Conservation (phyloP, 1,140 invertebrate species). For the Philotrypesis tridentata region DNA sequence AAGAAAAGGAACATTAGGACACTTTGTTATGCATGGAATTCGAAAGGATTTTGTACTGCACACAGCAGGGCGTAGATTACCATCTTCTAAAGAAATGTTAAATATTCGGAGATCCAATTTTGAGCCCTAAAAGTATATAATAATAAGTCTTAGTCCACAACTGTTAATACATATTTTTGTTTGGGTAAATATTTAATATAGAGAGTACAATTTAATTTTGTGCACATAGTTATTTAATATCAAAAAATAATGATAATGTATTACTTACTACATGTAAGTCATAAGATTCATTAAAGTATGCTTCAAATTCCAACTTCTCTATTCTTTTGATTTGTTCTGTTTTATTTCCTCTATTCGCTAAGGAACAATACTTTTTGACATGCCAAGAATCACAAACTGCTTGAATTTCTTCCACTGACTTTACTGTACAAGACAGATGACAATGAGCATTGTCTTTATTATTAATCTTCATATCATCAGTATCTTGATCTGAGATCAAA, state of each 20-base stretch:
- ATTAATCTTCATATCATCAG: constrained; percentile 13
- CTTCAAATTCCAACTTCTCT: constrained; percentile 40
- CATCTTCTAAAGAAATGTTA: constrained; percentile 70
- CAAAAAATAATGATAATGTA: not conserved
- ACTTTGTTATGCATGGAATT: constrained; percentile 56
- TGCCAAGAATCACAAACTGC: constrained; percentile 52
- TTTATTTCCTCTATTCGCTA: constrained; percentile 22
- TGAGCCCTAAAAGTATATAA: not conserved
- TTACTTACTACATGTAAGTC: constrained; percentile 12
- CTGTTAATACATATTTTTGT: not conserved
- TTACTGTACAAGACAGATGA: constrained; percentile 51
- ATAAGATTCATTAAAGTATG: constrained; percentile 38
- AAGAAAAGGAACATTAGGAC: constrained; percentile 63
- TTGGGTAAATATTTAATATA: too few relatives aligned
- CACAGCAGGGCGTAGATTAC: constrained; percentile 59
- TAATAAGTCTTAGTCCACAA: not conserved
- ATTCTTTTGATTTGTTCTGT: constrained; percentile 12
- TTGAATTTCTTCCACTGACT: constrained; percentile 28
- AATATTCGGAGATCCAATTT: constrained; percentile 55
- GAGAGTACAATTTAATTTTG: too few relatives aligned
- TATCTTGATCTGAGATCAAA: constrained; percentile 50
- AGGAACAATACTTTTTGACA: constrained; percentile 49
- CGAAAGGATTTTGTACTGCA: constrained; percentile 63
- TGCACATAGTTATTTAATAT: too few relatives aligned
- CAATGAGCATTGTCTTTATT: constrained; percentile 40